Percentiles rank a stretch among this genome's conserved stretches.
Conservation (phyloP, 2,113 vertebrate genomes). For the Cyanoliseus patagonus region DNA sequence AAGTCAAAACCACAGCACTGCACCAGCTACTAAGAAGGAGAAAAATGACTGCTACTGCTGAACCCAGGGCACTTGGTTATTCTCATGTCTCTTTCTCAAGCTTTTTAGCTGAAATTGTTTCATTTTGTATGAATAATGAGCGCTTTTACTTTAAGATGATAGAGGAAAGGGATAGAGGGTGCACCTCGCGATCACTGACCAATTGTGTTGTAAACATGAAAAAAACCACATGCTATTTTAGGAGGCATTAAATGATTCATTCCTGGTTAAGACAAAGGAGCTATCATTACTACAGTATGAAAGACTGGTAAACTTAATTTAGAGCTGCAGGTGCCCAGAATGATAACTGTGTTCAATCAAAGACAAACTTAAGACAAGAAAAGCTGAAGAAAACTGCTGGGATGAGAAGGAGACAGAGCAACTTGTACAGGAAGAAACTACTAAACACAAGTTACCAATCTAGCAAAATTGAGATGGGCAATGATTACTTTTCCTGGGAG, state of each 20-base stretch:
- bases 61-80: background rate
- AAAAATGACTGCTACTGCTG: too few relatives aligned
- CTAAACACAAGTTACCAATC: background rate
- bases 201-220: background rate
- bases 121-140: background rate
- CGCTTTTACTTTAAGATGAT: background rate
- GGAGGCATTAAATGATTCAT: background rate
- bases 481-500: background rate
- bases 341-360: background rate
- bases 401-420: background rate
- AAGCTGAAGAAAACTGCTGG: background rate
- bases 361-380: background rate
- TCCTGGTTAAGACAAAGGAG: background rate
- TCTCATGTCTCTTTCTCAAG: background rate
- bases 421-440: background rate
- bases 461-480: background rate
- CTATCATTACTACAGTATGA: background rate
- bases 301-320: background rate
- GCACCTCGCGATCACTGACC: background rate
- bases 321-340: background rate
- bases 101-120: background rate
- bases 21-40: too few relatives aligned
- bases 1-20: too few relatives aligned
- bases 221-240: background rate
- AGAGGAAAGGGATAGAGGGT: background rate